phyloP scores from a whole-genome alignment of 2,113 vertebrate species.

The Rallus limicola region DNA sequence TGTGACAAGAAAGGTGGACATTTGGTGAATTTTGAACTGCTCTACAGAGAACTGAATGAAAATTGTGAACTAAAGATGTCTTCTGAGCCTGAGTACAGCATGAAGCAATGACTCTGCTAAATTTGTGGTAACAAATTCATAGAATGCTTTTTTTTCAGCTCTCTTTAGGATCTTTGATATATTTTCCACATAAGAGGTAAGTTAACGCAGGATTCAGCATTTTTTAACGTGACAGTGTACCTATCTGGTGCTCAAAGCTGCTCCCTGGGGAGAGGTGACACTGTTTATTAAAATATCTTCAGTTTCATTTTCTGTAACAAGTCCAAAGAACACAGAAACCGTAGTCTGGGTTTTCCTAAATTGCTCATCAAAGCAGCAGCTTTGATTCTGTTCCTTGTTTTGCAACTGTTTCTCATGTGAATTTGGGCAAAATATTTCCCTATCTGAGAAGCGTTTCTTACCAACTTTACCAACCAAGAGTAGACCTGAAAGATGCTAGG shows the following conservation, averaged over 20 bases:
- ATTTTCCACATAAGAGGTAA: conserved; percentile 81
- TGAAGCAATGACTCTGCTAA: conserved; percentile 76
- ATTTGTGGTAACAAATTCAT: conserved; percentile 73
- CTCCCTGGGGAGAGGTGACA: neutral
- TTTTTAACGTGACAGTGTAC: conserved; percentile 71
- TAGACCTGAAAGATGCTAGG: neutral
- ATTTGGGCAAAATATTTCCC: neutral
- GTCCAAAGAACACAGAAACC: neutral
- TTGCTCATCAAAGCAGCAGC: neutral
- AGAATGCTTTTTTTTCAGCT: conserved; percentile 82
- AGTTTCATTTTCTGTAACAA: neutral
- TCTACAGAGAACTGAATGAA: conserved; percentile 82
- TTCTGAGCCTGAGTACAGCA: conserved; percentile 76
- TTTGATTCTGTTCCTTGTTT: neutral
- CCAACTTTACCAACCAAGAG: neutral
- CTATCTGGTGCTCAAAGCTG: neutral
- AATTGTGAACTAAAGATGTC: conserved; percentile 34
- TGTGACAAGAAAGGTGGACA: conserved; percentile 82
- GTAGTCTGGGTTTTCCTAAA: neutral
- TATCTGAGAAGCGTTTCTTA: neutral
- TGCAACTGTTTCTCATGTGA: neutral
- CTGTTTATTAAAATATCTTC: neutral
- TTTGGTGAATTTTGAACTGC: conserved; percentile 79
- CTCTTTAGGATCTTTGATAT: conserved; percentile 79
- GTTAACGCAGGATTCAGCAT: conserved; percentile 77